Evolutionary conservation across 2,113 vertebrate species (phyloP).

Genomic region (Microcebus lehilahytsara): DNA sequence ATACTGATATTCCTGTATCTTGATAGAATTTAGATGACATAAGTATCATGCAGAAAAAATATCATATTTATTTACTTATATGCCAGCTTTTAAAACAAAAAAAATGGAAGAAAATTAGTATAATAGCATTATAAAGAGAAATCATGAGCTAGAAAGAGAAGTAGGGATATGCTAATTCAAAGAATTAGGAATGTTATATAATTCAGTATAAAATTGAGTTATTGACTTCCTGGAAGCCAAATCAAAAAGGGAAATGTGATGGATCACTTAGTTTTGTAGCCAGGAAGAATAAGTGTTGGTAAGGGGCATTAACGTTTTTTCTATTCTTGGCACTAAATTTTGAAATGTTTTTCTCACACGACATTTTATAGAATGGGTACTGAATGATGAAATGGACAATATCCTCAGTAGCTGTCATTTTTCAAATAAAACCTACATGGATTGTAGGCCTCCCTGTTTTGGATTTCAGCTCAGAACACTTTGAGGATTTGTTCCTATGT

Average conservation of each 20-base stretch:
- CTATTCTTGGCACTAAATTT: conserved; percentile 3
- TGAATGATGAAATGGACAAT: background rate
- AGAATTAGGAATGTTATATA: background rate
- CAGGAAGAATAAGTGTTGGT: background rate
- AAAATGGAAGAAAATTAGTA: background rate
- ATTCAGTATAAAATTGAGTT: background rate
- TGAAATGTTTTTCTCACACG: background rate
- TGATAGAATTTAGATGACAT: background rate
- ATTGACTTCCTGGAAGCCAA: background rate
- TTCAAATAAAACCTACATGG: background rate
- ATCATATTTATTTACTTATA: background rate
- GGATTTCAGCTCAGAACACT: background rate
- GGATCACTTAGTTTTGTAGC: background rate
- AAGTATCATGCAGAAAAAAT: background rate
- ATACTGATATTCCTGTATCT: background rate
- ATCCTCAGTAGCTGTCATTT: background rate
- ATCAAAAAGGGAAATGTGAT: background rate
- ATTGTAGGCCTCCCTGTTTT: background rate
- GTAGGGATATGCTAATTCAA: background rate
- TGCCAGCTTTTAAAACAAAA: background rate
- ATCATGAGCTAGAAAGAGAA: background rate
- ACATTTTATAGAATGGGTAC: background rate
- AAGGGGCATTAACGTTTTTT: background rate
- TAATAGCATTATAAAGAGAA: background rate
- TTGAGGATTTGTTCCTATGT: background rate